Percentiles rank a stretch among this genome's conserved stretches.
These are phyloP conservation scores for Chirona hameri DNA, from an alignment of 2,888 invertebrate species.

Conservation along the genomic window DNA sequence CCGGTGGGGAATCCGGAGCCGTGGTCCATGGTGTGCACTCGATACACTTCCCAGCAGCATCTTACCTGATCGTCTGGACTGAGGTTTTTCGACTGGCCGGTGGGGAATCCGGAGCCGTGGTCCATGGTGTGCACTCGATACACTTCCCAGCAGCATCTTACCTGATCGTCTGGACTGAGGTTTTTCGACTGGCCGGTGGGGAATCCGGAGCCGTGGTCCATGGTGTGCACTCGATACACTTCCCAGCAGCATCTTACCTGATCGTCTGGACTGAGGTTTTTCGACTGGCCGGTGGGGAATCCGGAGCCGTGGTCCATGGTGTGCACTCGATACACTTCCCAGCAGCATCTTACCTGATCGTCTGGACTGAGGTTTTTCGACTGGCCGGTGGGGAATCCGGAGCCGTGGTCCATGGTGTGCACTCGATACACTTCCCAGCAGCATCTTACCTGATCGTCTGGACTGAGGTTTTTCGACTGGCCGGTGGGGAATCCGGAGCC, in stretches of 20 bases:
- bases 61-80: slow-evolving; percentile 66
- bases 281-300: slow-evolving; percentile 85
- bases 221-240: slow-evolving; percentile 83
- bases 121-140: slow-evolving; percentile 98
- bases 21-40: slow-evolving; percentile 96
- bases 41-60: no score
- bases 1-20: slow-evolving; percentile 96
- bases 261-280: slow-evolving; percentile 70
- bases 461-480: slow-evolving; percentile 71
- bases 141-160: slow-evolving; percentile 36
- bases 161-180: slow-evolving; percentile 69
- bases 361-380: slow-evolving; percentile 75
- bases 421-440: slow-evolving; percentile 50
- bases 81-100: slow-evolving; percentile 74
- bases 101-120: slow-evolving; percentile 95
- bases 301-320: slow-evolving; percentile 97
- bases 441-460: slow-evolving; percentile 60
- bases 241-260: slow-evolving; percentile 51
- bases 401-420: slow-evolving; percentile 96
- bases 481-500: slow-evolving; percentile 96
- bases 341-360: slow-evolving; percentile 53
- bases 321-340: slow-evolving; percentile 64
- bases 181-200: slow-evolving; percentile 83
- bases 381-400: slow-evolving; percentile 89
- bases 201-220: slow-evolving; percentile 97